Evolutionary conservation across 2,113 vertebrate genomes (phyloP), one percentile per base, ranked within the genome.

Genomic region (Mastomys coucha): DNA sequence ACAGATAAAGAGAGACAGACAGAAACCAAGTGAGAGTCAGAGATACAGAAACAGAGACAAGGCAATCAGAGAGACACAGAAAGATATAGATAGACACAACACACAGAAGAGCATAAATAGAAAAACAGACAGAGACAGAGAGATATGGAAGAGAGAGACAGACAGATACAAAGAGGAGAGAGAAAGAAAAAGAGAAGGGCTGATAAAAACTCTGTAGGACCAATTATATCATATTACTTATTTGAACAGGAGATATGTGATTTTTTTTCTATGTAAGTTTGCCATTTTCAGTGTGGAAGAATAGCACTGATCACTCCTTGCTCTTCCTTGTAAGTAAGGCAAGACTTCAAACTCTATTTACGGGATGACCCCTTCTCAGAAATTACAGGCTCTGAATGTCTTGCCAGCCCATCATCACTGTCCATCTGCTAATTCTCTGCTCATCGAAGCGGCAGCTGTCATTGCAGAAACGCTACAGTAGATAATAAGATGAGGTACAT

Each of bases 361-460:
- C 93, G 51, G 63, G 80, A 82, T 85, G 91, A 94, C 96, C 88
- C 53, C 80, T 96, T 97, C 92, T 89, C 89, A 86, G 90, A 96
- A 95, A 95, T 92, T 63, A 90, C n/a, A 97, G 95, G 60, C 76
- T 36, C 76, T 58, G 91, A 58, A 88, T 96, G 39, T 91, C 78
- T 91, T 95, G 93, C 95, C 93, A 97, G 84, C 75, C 76, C n/a
- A 12, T 95, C 93, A 58, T 94, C n/a, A 42, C 91, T 92, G 88
- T 95, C 97, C 93, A 95, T 96, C 96, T 96, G 97, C 89, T 96
- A 77, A 97, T 85, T 96, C 94, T 93, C 63, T 91, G 75, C 93
- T 58, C 84, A 67, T 78, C 12, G 69, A 85, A 76, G 73, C 45
- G 93, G 92, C 97, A 93, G 95, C 94, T 97, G 96, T 92, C 90